Evolutionary conservation across 2,888 invertebrate species (phyloP).

Genomic region (Ophioninae sp.): DNA sequence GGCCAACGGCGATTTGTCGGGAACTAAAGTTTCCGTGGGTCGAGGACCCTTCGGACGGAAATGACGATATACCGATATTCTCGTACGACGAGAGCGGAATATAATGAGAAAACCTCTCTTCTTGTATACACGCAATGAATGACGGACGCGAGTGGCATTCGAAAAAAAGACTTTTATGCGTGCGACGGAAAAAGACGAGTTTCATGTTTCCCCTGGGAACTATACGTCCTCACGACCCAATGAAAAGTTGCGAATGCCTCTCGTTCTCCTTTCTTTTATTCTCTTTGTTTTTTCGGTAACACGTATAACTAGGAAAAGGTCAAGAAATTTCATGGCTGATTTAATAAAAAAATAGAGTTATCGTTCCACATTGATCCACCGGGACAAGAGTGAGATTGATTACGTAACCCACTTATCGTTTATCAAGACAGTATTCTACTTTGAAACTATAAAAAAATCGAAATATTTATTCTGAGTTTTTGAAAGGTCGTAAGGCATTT

Average conservation of each 20-base stretch:
- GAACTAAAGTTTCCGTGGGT: constrained; percentile 46
- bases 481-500: too few relatives aligned
- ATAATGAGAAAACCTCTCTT: constrained; percentile 57
- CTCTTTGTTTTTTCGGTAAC: neutral
- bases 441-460: too few relatives aligned
- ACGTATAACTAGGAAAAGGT: neutral
- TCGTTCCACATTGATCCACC: neutral
- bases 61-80: constrained; percentile 58
- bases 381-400: neutral
- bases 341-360: neutral
- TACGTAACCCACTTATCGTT: too few relatives aligned
- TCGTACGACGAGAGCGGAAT: constrained; percentile 56
- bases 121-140: constrained; percentile 17
- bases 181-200: constrained; percentile 9
- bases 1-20: constrained; percentile 5
- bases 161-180: constrained; percentile 27
- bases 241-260: constrained; percentile 12
- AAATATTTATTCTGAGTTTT: too few relatives aligned
- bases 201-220: constrained; percentile 37
- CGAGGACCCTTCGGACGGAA: constrained; percentile 59
- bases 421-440: too few relatives aligned
- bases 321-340: neutral
- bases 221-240: constrained; percentile 6
- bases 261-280: constrained; percentile 6
- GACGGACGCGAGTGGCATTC: constrained; percentile 49